These are phyloP conservation scores for Melanotaenia maccullochi DNA, from an alignment of 2,797 vertebrate species.

Conservation along the genomic window DNA sequence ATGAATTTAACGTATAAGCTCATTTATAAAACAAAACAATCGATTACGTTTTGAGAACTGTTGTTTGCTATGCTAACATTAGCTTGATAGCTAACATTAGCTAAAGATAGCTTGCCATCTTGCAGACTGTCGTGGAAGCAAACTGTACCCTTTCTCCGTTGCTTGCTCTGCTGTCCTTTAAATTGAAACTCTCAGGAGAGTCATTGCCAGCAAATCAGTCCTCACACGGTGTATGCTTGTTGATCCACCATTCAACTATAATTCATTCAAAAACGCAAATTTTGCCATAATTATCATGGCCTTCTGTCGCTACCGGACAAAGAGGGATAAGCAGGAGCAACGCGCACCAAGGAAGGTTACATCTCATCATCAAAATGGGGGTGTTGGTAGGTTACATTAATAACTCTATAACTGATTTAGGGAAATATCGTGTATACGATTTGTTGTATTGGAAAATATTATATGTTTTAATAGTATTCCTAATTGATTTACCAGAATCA, in stretches of 20 bases:
- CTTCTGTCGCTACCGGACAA: conserved; percentile 87
- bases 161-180: conserved; percentile 82
- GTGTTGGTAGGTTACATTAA: conserved; percentile 14
- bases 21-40: conserved; percentile 48
- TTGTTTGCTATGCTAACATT: conserved; percentile 80
- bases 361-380: conserved; percentile 64
- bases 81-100: conserved; percentile 78
- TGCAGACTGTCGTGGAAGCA: conserved; percentile 81
- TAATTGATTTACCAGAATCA: rapidly evolving
- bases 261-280: conserved; percentile 86
- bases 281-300: conserved; percentile 84
- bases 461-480: rapidly evolving
- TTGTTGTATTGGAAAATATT: rapidly evolving
- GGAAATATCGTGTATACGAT: rapidly evolving
- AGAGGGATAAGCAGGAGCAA: conserved; percentile 82
- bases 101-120: conserved; percentile 78
- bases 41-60: conserved; percentile 65
- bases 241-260: conserved; percentile 83
- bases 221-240: conserved; percentile 77
- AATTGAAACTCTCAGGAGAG: conserved; percentile 78
- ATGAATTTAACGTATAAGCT: conserved; percentile 36
- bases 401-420: background rate
- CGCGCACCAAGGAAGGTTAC: conserved; percentile 69
- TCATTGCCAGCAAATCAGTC: conserved; percentile 83
- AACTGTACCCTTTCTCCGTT: conserved; percentile 84